Percentiles rank a stretch among this genome's conserved stretches.
These are phyloP conservation scores for Pyrrhia umbra DNA, from an alignment of 2,888 invertebrate genomes.

Conservation along the genomic window DNA sequence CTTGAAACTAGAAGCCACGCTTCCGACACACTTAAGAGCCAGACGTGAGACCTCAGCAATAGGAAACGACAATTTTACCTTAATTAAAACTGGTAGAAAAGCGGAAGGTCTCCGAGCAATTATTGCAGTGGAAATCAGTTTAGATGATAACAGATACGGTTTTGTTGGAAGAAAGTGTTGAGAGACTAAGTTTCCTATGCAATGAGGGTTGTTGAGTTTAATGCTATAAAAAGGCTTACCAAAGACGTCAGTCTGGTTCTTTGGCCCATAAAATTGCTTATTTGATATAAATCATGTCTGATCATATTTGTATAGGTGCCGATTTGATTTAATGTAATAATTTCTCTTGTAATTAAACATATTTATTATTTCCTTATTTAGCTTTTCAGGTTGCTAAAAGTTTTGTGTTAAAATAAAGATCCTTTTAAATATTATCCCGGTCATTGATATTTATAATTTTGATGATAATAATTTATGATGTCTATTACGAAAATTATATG, in stretches of 20 bases:
- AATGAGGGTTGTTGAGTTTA: not conserved
- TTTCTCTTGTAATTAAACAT: too few relatives aligned
- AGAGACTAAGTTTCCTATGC: not conserved
- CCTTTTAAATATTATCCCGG: too few relatives aligned
- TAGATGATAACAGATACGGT: conserved; percentile 19
- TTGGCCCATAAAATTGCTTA: too few relatives aligned
- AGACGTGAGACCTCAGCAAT: conserved; percentile 72
- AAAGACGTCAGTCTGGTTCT: too few relatives aligned
- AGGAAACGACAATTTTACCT: conserved; percentile 71
- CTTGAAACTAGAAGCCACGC: conserved; percentile 69
- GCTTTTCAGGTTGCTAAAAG: too few relatives aligned
- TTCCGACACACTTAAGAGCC: conserved; percentile 71
- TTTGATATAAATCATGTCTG: too few relatives aligned
- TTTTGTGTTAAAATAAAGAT: too few relatives aligned
- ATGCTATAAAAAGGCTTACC: too few relatives aligned
- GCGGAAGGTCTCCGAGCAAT: conserved; percentile 68
- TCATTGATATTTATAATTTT: too few relatives aligned
- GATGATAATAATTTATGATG: not conserved
- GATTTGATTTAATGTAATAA: too few relatives aligned
- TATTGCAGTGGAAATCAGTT: conserved; percentile 36
- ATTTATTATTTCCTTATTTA: too few relatives aligned
- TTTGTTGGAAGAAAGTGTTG: conserved; percentile 10
- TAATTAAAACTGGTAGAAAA: conserved; percentile 72
- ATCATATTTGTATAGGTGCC: too few relatives aligned
- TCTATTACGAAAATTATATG: conserved; percentile 12